phyloP scores from a whole-genome alignment of 2,797 vertebrate species.

The Lithobates sylvaticus region DNA sequence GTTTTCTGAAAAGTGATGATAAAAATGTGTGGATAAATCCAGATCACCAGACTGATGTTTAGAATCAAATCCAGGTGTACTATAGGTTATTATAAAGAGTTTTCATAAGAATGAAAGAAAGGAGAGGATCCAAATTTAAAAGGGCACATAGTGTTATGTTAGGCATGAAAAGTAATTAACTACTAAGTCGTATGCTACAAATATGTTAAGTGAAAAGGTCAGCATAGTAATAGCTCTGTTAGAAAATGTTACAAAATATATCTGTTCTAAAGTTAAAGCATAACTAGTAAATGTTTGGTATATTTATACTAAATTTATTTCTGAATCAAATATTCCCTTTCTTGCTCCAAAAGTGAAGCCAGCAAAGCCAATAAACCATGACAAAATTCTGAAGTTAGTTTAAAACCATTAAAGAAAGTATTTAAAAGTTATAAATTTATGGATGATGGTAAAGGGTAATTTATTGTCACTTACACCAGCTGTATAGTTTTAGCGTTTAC shows the following conservation, averaged over 20 bases:
- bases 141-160: background rate
- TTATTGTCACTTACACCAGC: background rate
- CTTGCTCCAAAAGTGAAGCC: background rate
- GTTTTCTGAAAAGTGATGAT: slow-evolving; percentile 34
- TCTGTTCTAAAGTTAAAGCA: background rate
- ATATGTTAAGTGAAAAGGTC: slow-evolving; percentile 3
- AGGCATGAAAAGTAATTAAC: background rate
- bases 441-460: background rate
- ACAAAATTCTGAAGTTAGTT: background rate
- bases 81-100: slow-evolving; percentile 8
- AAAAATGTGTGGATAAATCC: slow-evolving; percentile 19
- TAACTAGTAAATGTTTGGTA: background rate
- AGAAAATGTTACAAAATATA: background rate
- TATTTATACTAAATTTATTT: background rate
- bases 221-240: background rate
- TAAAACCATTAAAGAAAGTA: background rate
- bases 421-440: background rate
- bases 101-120: background rate
- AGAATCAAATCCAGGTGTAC: slow-evolving; percentile 32
- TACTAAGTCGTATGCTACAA: background rate
- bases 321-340: background rate
- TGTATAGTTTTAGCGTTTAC: background rate
- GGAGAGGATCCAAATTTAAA: background rate
- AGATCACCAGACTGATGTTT: slow-evolving; percentile 12
- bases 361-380: background rate